These are phyloP conservation scores for Lordiphosa fenestrarum DNA, from an alignment of 2,888 invertebrate genomes.

Conservation along the genomic window DNA sequence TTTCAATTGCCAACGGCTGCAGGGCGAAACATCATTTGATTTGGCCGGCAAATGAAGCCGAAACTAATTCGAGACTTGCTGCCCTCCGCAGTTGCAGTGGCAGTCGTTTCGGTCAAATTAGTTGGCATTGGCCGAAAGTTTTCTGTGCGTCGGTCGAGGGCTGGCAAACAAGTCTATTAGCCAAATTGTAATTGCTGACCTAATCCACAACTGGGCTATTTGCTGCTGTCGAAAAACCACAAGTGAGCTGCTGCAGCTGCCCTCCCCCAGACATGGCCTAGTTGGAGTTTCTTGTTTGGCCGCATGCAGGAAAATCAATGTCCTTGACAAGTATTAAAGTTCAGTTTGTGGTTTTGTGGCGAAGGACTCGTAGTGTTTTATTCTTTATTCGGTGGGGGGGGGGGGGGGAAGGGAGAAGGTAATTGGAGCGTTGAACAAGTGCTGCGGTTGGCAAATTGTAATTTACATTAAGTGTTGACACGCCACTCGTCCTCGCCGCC, in stretches of 20 bases:
- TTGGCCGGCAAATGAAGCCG: too few relatives aligned
- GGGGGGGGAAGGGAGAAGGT: conserved; percentile 29
- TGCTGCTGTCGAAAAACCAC: not conserved
- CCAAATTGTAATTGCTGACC: conserved; percentile 29
- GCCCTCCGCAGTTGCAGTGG: conserved; percentile 12
- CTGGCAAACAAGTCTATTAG: conserved; percentile 28
- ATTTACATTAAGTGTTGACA: conserved; percentile 72
- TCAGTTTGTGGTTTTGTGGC: conserved; percentile 9
- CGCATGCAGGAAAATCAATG: conserved; percentile 24
- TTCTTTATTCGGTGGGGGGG: not conserved
- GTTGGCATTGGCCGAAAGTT: conserved; percentile 3
- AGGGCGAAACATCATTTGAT: too few relatives aligned
- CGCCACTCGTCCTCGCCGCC: conserved; percentile 46
- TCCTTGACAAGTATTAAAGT: conserved; percentile 34
- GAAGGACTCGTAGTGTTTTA: conserved; percentile 48
- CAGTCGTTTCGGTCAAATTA: conserved; percentile 16
- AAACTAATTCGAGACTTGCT: not conserved
- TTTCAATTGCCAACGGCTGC: too few relatives aligned
- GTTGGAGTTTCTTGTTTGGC: not conserved
- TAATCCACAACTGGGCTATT: conserved; percentile 6
- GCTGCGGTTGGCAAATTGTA: conserved; percentile 63
- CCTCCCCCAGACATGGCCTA: not conserved
- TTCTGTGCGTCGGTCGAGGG: too few relatives aligned
- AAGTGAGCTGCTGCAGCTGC: not conserved
- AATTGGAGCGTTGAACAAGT: conserved; percentile 48